Evolutionary conservation across 2,113 vertebrate species (phyloP), one percentile per base, ranked within the genome.

Genomic region (Pionites leucogaster): DNA sequence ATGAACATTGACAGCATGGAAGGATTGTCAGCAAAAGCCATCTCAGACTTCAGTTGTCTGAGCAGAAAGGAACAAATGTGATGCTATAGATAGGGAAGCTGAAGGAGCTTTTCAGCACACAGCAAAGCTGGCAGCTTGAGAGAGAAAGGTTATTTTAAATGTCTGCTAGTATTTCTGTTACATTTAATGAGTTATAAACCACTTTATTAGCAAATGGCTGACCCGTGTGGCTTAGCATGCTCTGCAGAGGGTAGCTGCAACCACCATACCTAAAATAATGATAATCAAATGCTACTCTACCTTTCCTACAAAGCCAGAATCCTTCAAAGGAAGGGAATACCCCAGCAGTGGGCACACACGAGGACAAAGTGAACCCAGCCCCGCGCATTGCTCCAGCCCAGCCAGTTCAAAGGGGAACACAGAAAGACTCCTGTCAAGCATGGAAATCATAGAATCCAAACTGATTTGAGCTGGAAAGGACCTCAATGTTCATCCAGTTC

Each of bases 191-290:
- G 37, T 60, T 46, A 22, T 7, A 80, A 67, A 44, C 31, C 44
- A 27, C 39, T 79, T 52, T 13, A 57, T 11, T 17, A 35, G 59
- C 35, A 60, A 65, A 65, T 37, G 23, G 72, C 39, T 33, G 19
- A 16, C 33, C 24, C 33, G 12, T 0, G 16, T 14, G 50, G 62
- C 44, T 89, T 59, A 35, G 42, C 7, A 2, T 3, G 29, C 13
- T 33, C 50, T 55, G 31, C 63, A 50, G 25, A 44, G 52, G 67
- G 63, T 5, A 23, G 44, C 6, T 53, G 23, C 16, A 41, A 20
- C 17, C 52, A 39, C 4, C 33, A 53, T 42, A 4, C 33, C 31
- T 8, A 9, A 64, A 18, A 13, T 29, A 25, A 4, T 0, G 23
- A 19, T 17, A 49, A 78, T n/a, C 2, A 53, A 70, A 60, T 7